A percentile compares a stretch with the other conserved stretches of the same genome.
These are phyloP conservation scores for Lysiphlebus fabarum DNA, from an alignment of 1,140 invertebrate genomes.

Conservation along the genomic window DNA sequence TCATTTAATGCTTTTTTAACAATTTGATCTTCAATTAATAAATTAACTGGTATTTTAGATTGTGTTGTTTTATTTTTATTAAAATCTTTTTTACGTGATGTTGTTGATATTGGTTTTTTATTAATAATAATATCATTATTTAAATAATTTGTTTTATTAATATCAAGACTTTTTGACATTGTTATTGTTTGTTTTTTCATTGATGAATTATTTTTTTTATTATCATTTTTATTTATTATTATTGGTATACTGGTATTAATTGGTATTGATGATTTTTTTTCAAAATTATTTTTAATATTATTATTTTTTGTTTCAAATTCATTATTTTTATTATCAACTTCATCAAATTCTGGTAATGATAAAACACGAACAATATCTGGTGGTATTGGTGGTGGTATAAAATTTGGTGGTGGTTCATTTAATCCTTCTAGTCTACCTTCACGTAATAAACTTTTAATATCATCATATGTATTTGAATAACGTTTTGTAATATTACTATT, in stretches of 20 bases:
- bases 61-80: constrained; percentile 13
- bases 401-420: constrained; percentile 56
- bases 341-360: constrained; percentile 58
- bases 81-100: constrained; percentile 19
- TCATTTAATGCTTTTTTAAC: constrained; percentile 52
- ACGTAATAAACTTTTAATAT: constrained; percentile 71
- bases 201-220: constrained; percentile 23
- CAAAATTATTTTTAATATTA: constrained; percentile 9
- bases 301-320: background rate
- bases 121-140: constrained; percentile 8
- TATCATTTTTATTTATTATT: constrained; percentile 37
- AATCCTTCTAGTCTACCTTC: constrained; percentile 54
- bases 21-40: constrained; percentile 51
- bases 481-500: constrained; percentile 50
- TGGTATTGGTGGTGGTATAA: constrained; percentile 53
- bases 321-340: constrained; percentile 17
- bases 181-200: constrained; percentile 21
- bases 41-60: constrained; percentile 48
- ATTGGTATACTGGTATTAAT: constrained; percentile 22
- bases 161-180: constrained; percentile 40
- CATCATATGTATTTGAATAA: constrained; percentile 75
- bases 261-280: constrained; percentile 15
- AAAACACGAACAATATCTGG: constrained; percentile 66
- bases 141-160: constrained; percentile 20
- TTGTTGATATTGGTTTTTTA: constrained; percentile 7